Evolutionary conservation across 2,888 invertebrate species (phyloP).

Genomic region (Polietes domitor): DNA sequence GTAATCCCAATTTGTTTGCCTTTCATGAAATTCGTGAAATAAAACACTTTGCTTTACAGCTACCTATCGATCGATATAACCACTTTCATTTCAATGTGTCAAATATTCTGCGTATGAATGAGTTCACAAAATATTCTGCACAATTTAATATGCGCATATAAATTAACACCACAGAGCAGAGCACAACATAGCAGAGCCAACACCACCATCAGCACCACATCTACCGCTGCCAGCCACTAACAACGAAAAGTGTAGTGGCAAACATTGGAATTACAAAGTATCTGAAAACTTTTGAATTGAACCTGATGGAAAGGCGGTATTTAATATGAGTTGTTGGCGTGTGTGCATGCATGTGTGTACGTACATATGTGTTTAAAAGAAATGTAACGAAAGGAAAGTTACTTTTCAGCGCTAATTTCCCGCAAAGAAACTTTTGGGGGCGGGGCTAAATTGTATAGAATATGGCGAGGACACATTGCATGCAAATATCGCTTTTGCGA

Average conservation of each 20-base stretch:
- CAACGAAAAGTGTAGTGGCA: background rate
- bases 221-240: background rate
- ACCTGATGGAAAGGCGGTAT: background rate
- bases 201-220: too few relatives aligned
- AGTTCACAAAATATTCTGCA: slow-evolving; percentile 57
- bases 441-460: too few relatives aligned
- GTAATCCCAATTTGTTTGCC: too few relatives aligned
- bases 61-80: background rate
- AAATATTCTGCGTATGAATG: slow-evolving; percentile 28
- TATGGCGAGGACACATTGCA: too few relatives aligned
- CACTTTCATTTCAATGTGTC: background rate
- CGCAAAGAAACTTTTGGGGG: background rate
- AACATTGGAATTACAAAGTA: slow-evolving; percentile 2
- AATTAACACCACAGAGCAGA: slow-evolving; percentile 72
- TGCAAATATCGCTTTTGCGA: too few relatives aligned
- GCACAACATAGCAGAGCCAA: too few relatives aligned
- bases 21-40: too few relatives aligned
- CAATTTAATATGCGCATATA: slow-evolving; percentile 78
- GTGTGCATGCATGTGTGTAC: background rate
- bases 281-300: slow-evolving; percentile 20
- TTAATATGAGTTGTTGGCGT: background rate
- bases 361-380: background rate
- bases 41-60: background rate
- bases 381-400: background rate
- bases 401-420: background rate